Evolutionary conservation across 2,113 vertebrate genomes (phyloP).

Genomic region (Ceyx margarethae): DNA sequence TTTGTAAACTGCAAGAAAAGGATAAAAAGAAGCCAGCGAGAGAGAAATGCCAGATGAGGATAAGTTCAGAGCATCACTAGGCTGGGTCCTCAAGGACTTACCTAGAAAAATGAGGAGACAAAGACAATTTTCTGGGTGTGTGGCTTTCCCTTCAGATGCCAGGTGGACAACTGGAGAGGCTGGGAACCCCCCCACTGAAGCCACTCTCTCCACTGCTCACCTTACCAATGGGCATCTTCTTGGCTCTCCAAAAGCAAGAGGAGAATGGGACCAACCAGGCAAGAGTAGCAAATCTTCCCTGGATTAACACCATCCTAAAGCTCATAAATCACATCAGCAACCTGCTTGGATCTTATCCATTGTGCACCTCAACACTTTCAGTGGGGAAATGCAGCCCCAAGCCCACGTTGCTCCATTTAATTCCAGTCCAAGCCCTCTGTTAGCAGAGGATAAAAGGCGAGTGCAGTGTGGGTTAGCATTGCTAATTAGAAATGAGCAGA

Average conservation of each 20-base stretch:
- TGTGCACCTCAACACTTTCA: fast-evolving
- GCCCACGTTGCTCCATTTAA: not conserved
- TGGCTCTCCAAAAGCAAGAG: constrained; percentile 2
- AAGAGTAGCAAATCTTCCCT: not conserved
- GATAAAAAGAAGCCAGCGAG: not conserved
- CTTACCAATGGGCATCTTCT: constrained; percentile 40
- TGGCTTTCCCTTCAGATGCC: not conserved
- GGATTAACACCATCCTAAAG: not conserved
- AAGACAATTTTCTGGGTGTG: not conserved
- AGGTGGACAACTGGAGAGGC: fast-evolving
- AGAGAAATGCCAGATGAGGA: not conserved
- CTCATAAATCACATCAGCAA: not conserved
- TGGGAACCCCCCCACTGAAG: too few relatives aligned
- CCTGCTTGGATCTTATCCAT: not conserved
- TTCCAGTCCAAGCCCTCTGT: not conserved
- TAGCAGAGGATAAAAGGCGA: not conserved
- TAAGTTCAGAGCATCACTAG: not conserved
- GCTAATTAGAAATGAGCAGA: not conserved
- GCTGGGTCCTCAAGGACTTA: not conserved
- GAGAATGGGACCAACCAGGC: not conserved
- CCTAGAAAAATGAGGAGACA: not conserved
- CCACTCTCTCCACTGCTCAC: not conserved
- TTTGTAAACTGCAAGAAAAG: not conserved
- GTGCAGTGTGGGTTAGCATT: not conserved
- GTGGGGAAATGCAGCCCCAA: not conserved